Conservation (phyloP, 1,140 invertebrate genomes). For the Bombus ignitus region DNA sequence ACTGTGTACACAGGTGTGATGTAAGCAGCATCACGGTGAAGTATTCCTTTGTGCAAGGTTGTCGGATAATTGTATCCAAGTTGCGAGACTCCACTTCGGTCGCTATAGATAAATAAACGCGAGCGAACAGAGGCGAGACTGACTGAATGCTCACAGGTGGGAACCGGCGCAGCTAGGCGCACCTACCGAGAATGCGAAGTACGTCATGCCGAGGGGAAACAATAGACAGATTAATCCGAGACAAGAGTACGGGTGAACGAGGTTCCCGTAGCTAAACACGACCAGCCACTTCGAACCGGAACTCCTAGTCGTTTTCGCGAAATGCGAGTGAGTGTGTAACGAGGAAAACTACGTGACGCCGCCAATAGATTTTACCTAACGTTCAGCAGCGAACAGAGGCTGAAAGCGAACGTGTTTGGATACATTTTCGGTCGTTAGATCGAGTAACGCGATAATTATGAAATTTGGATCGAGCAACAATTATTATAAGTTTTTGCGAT, state of each 20-base stretch:
- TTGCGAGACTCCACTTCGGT: slow-evolving; percentile 41
- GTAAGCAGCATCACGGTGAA: background rate
- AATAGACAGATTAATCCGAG: slow-evolving; percentile 54
- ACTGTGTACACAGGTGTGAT: too few species aligned
- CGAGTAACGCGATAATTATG: too few species aligned
- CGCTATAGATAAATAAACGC: slow-evolving; percentile 55
- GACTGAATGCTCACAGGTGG: slow-evolving; percentile 32
- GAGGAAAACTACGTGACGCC: background rate
- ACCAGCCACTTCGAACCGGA: slow-evolving; percentile 9
- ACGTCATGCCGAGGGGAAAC: slow-evolving; percentile 36
- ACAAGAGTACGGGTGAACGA: slow-evolving; percentile 37
- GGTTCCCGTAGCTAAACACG: slow-evolving; percentile 44
- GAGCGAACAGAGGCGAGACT: background rate
- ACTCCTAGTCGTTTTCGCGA: slow-evolving; percentile 5
- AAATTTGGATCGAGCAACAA: too few species aligned
- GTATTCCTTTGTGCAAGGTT: slow-evolving; percentile 49
- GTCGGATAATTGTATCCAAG: slow-evolving; percentile 57
- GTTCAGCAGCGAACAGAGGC: background rate
- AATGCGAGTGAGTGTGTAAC: background rate
- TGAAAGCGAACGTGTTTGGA: background rate
- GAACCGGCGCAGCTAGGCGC: slow-evolving; percentile 19
- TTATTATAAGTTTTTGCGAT: too few species aligned
- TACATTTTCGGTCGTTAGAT: too few species aligned
- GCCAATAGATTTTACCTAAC: slow-evolving; percentile 1
- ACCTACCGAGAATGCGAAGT: slow-evolving; percentile 16